These are phyloP conservation scores for Caenorhabditis drosophilae DNA, from an alignment of 2,888 invertebrate genomes.

Conservation along the genomic window DNA sequence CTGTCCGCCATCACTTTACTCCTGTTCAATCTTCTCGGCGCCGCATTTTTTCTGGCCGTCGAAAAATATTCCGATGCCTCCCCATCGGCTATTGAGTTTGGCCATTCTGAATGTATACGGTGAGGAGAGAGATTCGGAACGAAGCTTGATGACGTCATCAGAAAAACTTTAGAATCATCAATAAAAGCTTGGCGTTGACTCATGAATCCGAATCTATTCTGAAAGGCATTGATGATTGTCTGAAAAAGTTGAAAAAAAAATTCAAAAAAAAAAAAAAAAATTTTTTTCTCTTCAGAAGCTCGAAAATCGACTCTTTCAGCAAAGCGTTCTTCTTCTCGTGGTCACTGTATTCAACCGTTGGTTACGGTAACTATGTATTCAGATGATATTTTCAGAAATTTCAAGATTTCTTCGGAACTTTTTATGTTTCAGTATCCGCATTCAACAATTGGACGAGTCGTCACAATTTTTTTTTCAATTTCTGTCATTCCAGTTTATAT, in stretches of 20 bases:
- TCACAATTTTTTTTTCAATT: constrained; percentile 12
- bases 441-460: constrained; percentile 8
- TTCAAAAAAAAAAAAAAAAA: background rate
- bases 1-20: background rate
- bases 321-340: constrained; percentile 20
- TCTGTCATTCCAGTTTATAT: constrained; percentile 26
- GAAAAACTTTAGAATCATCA: background rate
- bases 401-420: too few relatives aligned
- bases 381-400: too few relatives aligned
- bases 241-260: background rate
- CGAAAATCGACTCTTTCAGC: constrained; percentile 18
- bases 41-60: background rate
- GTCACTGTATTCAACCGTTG: constrained; percentile 31
- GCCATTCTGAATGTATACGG: background rate
- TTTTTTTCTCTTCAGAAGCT: background rate
- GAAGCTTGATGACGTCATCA: background rate
- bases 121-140: background rate
- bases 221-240: background rate
- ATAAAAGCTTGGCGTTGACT: too few relatives aligned
- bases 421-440: constrained; percentile 20
- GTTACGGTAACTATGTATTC: constrained; percentile 27
- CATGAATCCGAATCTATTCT: background rate
- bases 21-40: background rate
- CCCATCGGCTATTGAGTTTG: background rate
- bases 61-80: background rate